These are phyloP conservation scores for Heliconius aoede DNA, from an alignment of 2,888 invertebrate genomes.

Conservation along the genomic window DNA sequence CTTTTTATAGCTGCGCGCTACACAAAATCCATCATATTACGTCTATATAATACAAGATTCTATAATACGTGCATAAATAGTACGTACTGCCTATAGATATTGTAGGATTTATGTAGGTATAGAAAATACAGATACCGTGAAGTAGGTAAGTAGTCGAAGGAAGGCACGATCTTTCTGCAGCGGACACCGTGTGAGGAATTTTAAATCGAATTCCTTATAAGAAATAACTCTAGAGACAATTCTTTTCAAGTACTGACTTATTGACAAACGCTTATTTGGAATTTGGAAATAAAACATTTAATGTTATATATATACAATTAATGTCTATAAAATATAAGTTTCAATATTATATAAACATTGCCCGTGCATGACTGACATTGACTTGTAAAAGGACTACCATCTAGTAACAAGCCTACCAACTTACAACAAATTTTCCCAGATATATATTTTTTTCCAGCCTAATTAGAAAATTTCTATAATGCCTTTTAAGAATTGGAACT, in stretches of 20 bases:
- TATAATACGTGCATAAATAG: not conserved
- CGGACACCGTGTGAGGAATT: conserved; percentile 40
- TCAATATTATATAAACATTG: too few relatives aligned
- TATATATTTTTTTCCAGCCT: too few relatives aligned
- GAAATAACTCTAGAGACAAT: conserved; percentile 37
- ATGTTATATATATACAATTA: not conserved
- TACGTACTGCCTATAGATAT: not conserved
- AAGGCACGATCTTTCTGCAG: conserved; percentile 36
- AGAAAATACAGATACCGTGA: not conserved
- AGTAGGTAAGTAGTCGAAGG: conserved; percentile 1
- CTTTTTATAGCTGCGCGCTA: conserved; percentile 30
- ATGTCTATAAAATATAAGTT: too few relatives aligned
- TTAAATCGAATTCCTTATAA: conserved; percentile 41
- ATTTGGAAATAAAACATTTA: not conserved
- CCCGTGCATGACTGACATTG: too few relatives aligned
- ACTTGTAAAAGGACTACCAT: too few relatives aligned
- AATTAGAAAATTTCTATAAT: too few relatives aligned
- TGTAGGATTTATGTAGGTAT: not conserved
- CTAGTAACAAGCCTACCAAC: too few relatives aligned
- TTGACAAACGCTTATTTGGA: not conserved
- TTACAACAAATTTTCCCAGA: too few relatives aligned
- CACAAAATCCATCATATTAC: conserved; percentile 21
- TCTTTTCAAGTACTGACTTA: conserved; percentile 26
- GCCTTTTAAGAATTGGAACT: too few relatives aligned
- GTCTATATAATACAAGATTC: not conserved